Evolutionary conservation across 1,140 invertebrate species (phyloP), one percentile per base, ranked within the genome.

Genomic region (Drosophila tsacasi): DNA sequence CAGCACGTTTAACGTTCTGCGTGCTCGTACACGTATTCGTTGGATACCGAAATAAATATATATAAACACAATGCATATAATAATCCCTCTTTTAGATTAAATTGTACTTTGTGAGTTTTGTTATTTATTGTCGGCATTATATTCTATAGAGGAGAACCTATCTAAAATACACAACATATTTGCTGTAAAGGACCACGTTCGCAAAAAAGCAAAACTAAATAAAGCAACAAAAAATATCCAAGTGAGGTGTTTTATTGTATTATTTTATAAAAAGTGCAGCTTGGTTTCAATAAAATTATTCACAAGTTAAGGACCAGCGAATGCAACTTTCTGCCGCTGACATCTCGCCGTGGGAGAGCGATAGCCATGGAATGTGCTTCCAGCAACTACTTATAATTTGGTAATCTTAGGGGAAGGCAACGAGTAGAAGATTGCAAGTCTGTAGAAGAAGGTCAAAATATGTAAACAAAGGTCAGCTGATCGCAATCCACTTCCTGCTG

Each of bases 91-190:
- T 57, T 68, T 89, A 84, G 77, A 87, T 69, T 68, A 64, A 78
- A 84, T 78, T 76, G 81, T 90, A 89, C 85, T 89, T 89, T 89
- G 85, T 89, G 84, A 90, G 85, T 89, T 89, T 89, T 89, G 85
- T 89, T 89, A 89, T 89, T 89, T 90, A 89, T 89, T 90, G 85
- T 89, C 84, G 69, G 85, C 85, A 89, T 89, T 84, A 84, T 90
- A 81, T 57, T 57, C 54, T 23, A 37, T 37, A 55, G 21, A 37
- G 32, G 66, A 81, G 63, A 72, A 72, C 61, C 71, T 86, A 89
- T 83, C 84, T 67, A 76, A 90, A 89, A 76, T 83, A 80, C 83
- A 87, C 83, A 86, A 86, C 83, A 69, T 83, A 86, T 83, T 86
- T 86, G 80, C 83, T 87, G 65, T 87, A 87, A 83, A 61, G 80